phyloP scores from a whole-genome alignment of 2,113 vertebrate genomes.

The Alligator mississippiensis region DNA sequence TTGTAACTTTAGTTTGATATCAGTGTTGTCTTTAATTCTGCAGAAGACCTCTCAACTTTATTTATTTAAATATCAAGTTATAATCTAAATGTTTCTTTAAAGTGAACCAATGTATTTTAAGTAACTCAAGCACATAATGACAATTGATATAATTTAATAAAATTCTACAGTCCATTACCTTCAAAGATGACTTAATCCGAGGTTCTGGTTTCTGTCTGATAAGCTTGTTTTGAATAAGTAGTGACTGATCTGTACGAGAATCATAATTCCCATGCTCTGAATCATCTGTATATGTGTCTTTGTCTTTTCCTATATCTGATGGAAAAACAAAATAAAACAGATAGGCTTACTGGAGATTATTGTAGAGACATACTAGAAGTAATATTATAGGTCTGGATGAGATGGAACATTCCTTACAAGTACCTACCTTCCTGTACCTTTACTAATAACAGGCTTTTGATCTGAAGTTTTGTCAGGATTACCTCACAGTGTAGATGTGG shows the following conservation, averaged over 20 bases:
- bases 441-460: not conserved
- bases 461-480: not conserved
- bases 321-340: slow-evolving; percentile 57
- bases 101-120: not conserved
- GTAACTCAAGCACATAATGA: not conserved
- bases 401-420: not conserved
- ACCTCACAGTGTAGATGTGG: not conserved
- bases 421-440: not conserved
- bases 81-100: not conserved
- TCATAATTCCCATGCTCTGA: slow-evolving; percentile 88
- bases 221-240: slow-evolving; percentile 86
- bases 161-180: slow-evolving; percentile 77
- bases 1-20: not conserved
- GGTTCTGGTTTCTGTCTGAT: slow-evolving; percentile 84
- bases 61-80: not conserved
- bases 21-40: not conserved
- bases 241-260: slow-evolving; percentile 85
- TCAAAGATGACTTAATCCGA: slow-evolving; percentile 83
- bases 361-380: not conserved
- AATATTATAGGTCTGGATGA: not conserved
- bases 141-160: not conserved
- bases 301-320: slow-evolving; percentile 85
- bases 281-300: slow-evolving; percentile 86
- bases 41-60: not conserved
- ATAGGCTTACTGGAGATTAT: not conserved